Conservation (phyloP, 2,888 invertebrate species). For the Cantharis flavilabris region DNA sequence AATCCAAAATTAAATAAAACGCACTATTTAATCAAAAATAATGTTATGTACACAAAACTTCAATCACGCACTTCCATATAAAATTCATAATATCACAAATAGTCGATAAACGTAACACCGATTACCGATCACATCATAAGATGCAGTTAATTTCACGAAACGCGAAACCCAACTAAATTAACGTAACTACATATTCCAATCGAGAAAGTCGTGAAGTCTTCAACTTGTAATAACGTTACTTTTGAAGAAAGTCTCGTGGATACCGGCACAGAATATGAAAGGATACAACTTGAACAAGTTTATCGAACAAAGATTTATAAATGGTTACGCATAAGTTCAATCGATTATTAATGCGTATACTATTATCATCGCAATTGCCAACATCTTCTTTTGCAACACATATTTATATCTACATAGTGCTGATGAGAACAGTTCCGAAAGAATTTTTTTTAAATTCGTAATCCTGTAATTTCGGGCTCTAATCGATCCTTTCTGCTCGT, state of each 20-base stretch:
- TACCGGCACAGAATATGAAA: background rate
- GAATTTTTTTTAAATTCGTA: background rate
- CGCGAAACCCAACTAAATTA: slow-evolving; percentile 2
- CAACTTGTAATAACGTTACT: background rate
- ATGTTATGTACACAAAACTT: background rate
- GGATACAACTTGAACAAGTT: background rate
- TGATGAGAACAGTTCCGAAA: background rate
- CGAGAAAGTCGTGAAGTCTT: background rate
- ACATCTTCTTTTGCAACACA: background rate
- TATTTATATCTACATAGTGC: background rate
- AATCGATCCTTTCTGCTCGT: too few species aligned
- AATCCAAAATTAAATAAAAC: background rate
- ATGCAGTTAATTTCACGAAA: background rate
- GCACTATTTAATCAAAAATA: background rate
- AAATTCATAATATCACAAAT: background rate
- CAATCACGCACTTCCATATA: background rate
- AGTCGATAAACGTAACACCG: background rate
- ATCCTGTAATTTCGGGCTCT: too few species aligned
- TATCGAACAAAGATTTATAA: background rate
- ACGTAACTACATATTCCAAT: background rate
- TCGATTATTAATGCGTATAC: background rate
- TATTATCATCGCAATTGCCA: background rate
- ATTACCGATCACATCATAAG: background rate
- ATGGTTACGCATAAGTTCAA: background rate
- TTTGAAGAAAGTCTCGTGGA: background rate